These are phyloP conservation scores for Heterochromis multidens DNA, from an alignment of 2,113 vertebrate genomes.

Conservation along the genomic window DNA sequence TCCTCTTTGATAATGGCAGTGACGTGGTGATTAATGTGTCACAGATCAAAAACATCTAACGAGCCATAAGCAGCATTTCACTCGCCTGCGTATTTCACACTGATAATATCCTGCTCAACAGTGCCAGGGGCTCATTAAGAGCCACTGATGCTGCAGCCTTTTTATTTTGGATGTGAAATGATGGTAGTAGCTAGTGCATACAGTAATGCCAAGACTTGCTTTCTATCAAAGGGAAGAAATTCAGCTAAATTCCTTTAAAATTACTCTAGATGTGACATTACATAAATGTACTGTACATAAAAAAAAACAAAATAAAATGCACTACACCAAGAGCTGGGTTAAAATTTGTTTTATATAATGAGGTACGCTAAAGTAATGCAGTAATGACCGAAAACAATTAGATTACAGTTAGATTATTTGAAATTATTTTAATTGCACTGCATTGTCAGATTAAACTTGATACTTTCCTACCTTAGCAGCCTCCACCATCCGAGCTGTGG, in stretches of 20 bases:
- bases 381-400: neutral
- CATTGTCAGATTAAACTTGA: neutral
- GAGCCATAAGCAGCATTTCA: slow-evolving; percentile 46
- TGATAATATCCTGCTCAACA: slow-evolving; percentile 47
- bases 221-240: slow-evolving; percentile 14
- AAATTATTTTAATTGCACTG: neutral
- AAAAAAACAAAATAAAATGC: neutral
- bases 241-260: neutral
- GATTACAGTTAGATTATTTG: neutral
- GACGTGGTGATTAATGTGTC: slow-evolving; percentile 65
- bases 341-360: neutral
- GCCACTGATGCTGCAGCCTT: slow-evolving; percentile 24
- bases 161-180: slow-evolving; percentile 33
- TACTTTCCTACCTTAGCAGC: slow-evolving; percentile 90
- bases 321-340: neutral
- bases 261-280: neutral
- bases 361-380: neutral
- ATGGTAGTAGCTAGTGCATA: neutral
- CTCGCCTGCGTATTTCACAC: slow-evolving; percentile 45
- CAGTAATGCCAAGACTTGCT: slow-evolving; percentile 13
- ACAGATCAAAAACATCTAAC: slow-evolving; percentile 66
- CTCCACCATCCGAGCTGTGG: slow-evolving; percentile 98
- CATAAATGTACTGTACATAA: too few relatives aligned
- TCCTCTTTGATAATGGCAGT: slow-evolving; percentile 60
- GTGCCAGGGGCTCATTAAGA: slow-evolving; percentile 52